Percentiles rank a stretch among this genome's conserved stretches.
phyloP scores from a whole-genome alignment of 2,113 vertebrate genomes.

The Mungos mungo region DNA sequence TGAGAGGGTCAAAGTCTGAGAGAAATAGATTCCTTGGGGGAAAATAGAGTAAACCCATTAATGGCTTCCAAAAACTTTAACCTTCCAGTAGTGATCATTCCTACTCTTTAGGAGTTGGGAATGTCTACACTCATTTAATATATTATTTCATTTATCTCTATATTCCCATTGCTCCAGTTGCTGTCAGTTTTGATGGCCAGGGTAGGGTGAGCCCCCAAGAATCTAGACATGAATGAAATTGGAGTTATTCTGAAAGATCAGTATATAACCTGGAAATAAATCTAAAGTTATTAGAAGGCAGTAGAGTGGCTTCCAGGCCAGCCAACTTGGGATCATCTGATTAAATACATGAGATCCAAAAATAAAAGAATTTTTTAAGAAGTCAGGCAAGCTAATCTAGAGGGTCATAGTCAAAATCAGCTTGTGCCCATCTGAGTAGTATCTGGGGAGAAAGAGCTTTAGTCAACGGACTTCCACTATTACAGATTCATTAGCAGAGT shows the following conservation, averaged over 20 bases:
- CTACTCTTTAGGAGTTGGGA: background rate
- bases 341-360: background rate
- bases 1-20: background rate
- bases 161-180: background rate
- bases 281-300: background rate
- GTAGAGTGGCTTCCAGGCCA: background rate
- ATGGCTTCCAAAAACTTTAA: background rate
- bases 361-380: background rate
- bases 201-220: background rate
- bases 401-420: background rate
- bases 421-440: background rate
- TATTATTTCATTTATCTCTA: background rate
- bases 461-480: background rate
- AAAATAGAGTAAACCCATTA: background rate
- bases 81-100: background rate
- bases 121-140: background rate
- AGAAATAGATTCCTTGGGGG: background rate
- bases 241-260: background rate
- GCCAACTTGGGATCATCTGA: background rate
- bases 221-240: background rate
- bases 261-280: background rate
- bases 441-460: background rate
- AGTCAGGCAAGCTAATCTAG: background rate
- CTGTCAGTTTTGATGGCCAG: background rate
- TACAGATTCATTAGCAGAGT: background rate